Percentiles rank a stretch among this genome's conserved stretches.
Evolutionary conservation across 2,113 vertebrate genomes (phyloP).

Genomic region (Pao palembangensis): DNA sequence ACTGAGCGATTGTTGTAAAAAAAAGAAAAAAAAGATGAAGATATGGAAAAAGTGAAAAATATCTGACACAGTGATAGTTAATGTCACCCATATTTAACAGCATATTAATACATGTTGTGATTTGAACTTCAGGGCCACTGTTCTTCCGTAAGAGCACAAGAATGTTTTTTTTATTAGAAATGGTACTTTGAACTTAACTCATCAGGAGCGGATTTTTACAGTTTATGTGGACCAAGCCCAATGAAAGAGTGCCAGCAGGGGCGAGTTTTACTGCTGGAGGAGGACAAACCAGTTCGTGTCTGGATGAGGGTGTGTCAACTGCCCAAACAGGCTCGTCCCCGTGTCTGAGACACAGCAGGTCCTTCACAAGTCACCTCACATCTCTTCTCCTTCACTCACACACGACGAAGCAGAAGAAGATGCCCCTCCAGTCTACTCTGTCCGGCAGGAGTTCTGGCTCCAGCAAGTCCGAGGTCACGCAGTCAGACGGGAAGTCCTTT

Average conservation of each 20-base stretch:
- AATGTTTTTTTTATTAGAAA: not conserved
- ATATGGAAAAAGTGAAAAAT: too few species aligned
- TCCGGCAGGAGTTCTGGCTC: constrained; percentile 13
- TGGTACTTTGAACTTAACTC: not conserved
- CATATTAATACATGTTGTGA: too few species aligned
- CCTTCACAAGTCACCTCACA: constrained; percentile 26
- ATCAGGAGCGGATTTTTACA: constrained; percentile 11
- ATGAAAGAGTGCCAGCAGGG: constrained; percentile 20
- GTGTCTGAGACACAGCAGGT: constrained; percentile 18
- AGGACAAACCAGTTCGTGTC: constrained; percentile 69
- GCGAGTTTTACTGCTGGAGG: constrained; percentile 42
- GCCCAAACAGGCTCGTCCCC: constrained; percentile 39
- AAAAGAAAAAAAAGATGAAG: too few species aligned
- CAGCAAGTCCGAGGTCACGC: constrained; percentile 42
- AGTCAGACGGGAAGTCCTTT: constrained; percentile 78
- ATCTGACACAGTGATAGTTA: too few species aligned
- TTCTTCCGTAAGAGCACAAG: not conserved
- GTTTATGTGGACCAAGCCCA: constrained; percentile 24
- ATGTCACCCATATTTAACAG: too few species aligned
- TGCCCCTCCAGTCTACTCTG: constrained; percentile 72
- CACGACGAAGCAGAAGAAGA: constrained; percentile 36
- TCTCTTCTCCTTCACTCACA: constrained; percentile 8
- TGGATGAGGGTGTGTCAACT: constrained; percentile 52
- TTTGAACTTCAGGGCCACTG: not conserved
- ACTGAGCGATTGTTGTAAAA: too few species aligned